Conservation (phyloP, 2,888 invertebrate species). For the Ectemnius lituratus region DNA sequence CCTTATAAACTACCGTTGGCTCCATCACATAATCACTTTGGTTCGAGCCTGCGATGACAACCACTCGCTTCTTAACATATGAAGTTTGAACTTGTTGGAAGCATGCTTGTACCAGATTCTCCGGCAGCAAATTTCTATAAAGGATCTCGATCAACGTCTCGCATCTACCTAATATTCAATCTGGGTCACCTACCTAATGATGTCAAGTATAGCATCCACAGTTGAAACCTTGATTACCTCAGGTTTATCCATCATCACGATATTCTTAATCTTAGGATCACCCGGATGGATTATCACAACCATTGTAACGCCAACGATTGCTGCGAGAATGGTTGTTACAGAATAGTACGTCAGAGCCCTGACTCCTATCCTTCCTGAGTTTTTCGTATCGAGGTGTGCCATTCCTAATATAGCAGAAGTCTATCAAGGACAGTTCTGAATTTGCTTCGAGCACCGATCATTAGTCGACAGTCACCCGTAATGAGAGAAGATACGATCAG, state of each 20-base stretch:
- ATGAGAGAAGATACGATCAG: constrained; percentile 84
- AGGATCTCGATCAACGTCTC: too few relatives aligned
- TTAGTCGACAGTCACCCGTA: constrained; percentile 77
- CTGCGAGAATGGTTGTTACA: constrained; percentile 83
- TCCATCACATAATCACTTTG: constrained; percentile 66
- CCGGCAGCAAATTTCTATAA: constrained; percentile 82
- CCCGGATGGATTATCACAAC: constrained; percentile 84
- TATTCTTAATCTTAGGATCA: constrained; percentile 77
- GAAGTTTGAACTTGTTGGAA: constrained; percentile 81
- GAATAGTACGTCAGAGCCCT: constrained; percentile 83
- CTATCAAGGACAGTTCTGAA: too few relatives aligned
- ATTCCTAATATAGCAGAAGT: constrained; percentile 77
- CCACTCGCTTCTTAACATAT: constrained; percentile 73
- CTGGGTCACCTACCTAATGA: constrained; percentile 78
- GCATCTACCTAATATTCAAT: neutral
- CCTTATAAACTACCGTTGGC: constrained; percentile 75
- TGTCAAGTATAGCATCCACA: constrained; percentile 81
- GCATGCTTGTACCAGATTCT: constrained; percentile 82
- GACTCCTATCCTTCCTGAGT: constrained; percentile 83
- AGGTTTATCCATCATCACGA: constrained; percentile 57
- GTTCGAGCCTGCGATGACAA: constrained; percentile 61
- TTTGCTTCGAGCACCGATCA: too few relatives aligned
- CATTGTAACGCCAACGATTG: constrained; percentile 82
- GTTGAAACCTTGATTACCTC: constrained; percentile 77
- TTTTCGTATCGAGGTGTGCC: constrained; percentile 82